Conservation (phyloP, 2,113 vertebrate genomes). For the Camelus dromedarius region DNA sequence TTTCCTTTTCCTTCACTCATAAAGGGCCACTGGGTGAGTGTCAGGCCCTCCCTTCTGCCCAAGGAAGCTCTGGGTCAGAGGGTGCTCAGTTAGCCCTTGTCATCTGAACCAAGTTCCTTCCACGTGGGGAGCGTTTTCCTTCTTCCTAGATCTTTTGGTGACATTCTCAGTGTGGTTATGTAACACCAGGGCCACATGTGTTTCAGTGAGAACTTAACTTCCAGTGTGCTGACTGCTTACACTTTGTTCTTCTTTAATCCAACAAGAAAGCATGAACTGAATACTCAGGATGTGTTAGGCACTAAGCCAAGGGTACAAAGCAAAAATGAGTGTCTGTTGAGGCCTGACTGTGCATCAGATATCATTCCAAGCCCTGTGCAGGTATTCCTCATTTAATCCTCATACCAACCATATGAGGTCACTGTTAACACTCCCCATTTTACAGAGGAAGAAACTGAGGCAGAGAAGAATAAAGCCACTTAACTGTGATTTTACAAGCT, state of each 20-base stretch:
- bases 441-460: not conserved
- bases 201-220: not conserved
- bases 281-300: too few relatives aligned
- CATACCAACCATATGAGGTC: rapidly evolving
- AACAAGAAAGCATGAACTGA: not conserved
- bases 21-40: not conserved
- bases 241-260: not conserved
- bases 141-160: not conserved
- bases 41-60: not conserved
- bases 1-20: not conserved
- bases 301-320: too few relatives aligned
- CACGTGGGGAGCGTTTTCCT: rapidly evolving
- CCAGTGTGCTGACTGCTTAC: not conserved
- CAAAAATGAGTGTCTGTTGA: not conserved
- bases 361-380: not conserved
- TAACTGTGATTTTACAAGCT: not conserved
- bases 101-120: not conserved
- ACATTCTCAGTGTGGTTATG: not conserved
- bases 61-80: not conserved
- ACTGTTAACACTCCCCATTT: too few relatives aligned
- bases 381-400: too few relatives aligned
- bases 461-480: not conserved
- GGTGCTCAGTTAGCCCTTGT: not conserved
- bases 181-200: not conserved
- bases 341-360: not conserved